phyloP scores from a whole-genome alignment of 1,140 invertebrate species.

The Pteromalus puparum region DNA sequence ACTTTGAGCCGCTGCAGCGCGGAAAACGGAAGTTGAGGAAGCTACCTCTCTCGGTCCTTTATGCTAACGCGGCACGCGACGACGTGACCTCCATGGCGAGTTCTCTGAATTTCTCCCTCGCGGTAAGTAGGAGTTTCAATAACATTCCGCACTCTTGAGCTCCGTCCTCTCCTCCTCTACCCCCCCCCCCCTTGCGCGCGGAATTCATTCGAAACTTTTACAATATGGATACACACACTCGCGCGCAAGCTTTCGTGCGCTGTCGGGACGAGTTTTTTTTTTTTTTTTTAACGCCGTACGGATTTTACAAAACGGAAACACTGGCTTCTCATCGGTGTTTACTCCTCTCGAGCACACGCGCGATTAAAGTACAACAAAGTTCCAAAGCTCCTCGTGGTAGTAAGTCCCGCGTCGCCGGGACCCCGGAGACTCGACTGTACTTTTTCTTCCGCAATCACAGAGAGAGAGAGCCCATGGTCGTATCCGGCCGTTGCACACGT shows the following conservation, averaged over 20 bases:
- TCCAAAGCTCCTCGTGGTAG: not conserved
- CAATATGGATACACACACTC: constrained; percentile 10
- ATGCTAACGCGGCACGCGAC: constrained; percentile 11
- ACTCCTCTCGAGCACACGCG: no score
- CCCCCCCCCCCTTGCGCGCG: not conserved
- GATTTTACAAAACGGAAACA: not conserved
- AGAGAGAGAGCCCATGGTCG: not conserved
- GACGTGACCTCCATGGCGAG: not conserved
- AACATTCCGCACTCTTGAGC: constrained; percentile 37
- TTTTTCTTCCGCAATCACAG: not conserved
- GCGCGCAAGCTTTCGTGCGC: no score
- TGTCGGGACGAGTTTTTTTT: no score
- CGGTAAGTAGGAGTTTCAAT: constrained; percentile 47
- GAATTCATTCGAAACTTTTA: constrained; percentile 48
- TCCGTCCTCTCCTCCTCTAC: not conserved
- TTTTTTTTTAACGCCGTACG: not conserved
- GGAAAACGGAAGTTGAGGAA: constrained; percentile 39
- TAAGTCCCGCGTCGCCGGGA: not conserved
- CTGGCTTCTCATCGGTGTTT: no score
- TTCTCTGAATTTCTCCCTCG: constrained; percentile 36
- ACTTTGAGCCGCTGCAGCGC: not conserved
- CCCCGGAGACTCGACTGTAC: not conserved
- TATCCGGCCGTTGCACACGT: constrained; percentile 3
- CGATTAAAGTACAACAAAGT: not conserved
- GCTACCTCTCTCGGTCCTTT: not conserved